Conservation (phyloP, 2,113 vertebrate species). For the Poeciliopsis occidentalis region DNA sequence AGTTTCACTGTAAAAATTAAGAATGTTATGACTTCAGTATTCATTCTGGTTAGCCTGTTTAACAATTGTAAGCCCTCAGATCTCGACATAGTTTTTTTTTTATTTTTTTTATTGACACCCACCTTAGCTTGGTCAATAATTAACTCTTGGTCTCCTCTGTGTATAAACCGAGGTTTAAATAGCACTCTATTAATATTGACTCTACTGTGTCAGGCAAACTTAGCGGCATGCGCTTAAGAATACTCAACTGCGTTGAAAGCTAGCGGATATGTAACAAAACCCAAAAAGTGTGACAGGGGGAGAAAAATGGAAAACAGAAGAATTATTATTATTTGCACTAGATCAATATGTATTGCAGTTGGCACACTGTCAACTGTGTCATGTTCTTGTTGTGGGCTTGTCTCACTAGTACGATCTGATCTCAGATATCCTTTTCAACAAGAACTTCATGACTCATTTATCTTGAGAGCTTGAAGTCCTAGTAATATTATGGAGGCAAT, state of each 20-base stretch:
- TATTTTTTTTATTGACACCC: slow-evolving; percentile 57
- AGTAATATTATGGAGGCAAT: not conserved
- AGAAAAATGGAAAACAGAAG: slow-evolving; percentile 10
- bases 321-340: not conserved
- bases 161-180: slow-evolving; percentile 75
- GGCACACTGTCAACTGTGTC: not conserved
- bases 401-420: not conserved
- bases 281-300: slow-evolving; percentile 7
- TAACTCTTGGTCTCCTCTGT: slow-evolving; percentile 67
- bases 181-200: slow-evolving; percentile 78
- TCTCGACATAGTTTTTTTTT: slow-evolving; percentile 50
- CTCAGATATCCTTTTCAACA: slow-evolving; percentile 1
- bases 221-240: slow-evolving; percentile 64
- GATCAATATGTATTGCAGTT: not conserved
- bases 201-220: slow-evolving; percentile 75
- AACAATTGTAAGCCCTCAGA: slow-evolving; percentile 45
- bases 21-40: slow-evolving; percentile 39
- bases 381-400: not conserved
- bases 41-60: slow-evolving; percentile 29
- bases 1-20: slow-evolving; percentile 40
- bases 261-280: slow-evolving; percentile 61
- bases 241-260: slow-evolving; percentile 69
- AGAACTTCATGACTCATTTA: not conserved
- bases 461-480: slow-evolving; percentile 1
- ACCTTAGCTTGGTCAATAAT: slow-evolving; percentile 63